Evolutionary conservation across 92 coral and sea anemone species (phyloP), one percentile per base, ranked within the genome.

Genomic region (Palythoa heliodiscus): DNA sequence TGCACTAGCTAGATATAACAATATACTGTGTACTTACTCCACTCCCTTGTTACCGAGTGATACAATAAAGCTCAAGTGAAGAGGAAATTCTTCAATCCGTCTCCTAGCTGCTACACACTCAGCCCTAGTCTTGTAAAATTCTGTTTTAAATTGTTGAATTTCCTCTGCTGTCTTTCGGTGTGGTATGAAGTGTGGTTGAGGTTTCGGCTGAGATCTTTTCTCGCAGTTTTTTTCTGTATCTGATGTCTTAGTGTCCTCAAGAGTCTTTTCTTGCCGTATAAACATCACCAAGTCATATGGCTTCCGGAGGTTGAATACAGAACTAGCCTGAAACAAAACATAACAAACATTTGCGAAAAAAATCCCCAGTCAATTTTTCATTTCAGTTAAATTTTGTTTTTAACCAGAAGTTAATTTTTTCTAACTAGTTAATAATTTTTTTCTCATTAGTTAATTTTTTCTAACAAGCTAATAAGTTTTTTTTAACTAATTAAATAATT

Each of bases 231-330:
- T 83, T 52, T 87, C 76, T 19, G 87, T 84, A 52, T 71, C 83
- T 37, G 72, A 20, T 17, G 11, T 23, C 82, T 87, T 88, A 20
- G 86, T 68, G 48, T 91, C 88, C 24, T 91, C 94, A 14, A 74
- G 84, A 52, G 88, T 86, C 17, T 83, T 80, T 43, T 96, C 96
- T 70, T 93, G 95, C 55, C 77, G 91, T 70, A 96, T 96, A 69
- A 96, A 96, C 77, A 90, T 89, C 17, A 96, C 94, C 83, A 96
- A 83, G 76, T 92, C 95, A 61, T 92, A 92, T 22, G 98, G 98
- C 66, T 90, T 92, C 71, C 88, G 87, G 80, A 95, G 92, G 72
- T 93, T 91, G 47, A 95, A 95, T 71, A 85, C 89, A 70, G 98
- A 95, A 86, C 89, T 89, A 38, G 52, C 89, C 98, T 95, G 80